Base-by-base conservation (phyloP, 2,113 vertebrate species). In the Clarias macrocephalus region DNA sequence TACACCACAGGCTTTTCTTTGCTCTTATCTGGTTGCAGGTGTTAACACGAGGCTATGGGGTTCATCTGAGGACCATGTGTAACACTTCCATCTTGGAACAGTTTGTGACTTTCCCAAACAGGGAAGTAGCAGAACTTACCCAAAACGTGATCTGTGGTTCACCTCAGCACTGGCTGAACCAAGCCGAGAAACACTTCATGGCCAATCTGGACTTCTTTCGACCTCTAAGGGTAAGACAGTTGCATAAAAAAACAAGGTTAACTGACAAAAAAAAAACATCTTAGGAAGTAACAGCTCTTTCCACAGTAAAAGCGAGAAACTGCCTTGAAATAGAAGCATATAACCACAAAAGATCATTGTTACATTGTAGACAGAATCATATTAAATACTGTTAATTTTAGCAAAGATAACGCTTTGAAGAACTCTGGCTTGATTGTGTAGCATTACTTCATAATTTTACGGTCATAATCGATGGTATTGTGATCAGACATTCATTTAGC, bases 131-230 rank as follows among this genome's bases (percentile, higher is more conserved):
- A 0, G 3, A 8, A 0, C 85, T 90, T 42, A 91, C 92, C 0
- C 93, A 96, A 85, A 86, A 93, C 4, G 90, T 94, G 0, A 83
- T 98, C 86, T 98, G 97, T 75, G 83, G 72, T 1, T 92, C 96
- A 21, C 89, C 94, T 1, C 88, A 89, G 7, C 54, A 84, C 75
- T 96, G 96, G 91, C 95, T 97, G 18, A 88, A 92, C 81, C 92
- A 86, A 1, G 93, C 95, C 0, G 96, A 97, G 86, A 88, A 90
- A 37, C 91, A 89, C 62, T 96, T 97, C 63, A 91, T 88, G 86
- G 90, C 90, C 84, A 97, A 97, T 88, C 85, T 97, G 92, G 94
- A 97, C 94, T 96, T 96, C 91, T 82, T 97, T 30, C 97, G 95
- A 89, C 96, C 96, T 2, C 76, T 97, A 66, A 91, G 91, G 94